Evolutionary conservation across 2,888 invertebrate genomes (phyloP).

Genomic region (Trachelus stipa): DNA sequence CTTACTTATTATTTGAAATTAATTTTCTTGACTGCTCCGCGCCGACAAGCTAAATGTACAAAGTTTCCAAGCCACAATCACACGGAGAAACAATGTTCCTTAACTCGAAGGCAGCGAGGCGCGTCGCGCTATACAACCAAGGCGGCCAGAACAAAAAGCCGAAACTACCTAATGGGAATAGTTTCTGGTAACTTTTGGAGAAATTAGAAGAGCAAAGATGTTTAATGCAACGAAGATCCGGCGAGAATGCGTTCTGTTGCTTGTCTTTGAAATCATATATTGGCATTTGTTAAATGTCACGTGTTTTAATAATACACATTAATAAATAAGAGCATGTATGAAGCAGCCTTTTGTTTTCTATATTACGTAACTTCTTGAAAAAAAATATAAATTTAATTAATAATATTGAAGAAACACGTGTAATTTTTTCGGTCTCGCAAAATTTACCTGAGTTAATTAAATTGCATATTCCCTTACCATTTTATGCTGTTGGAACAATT

Average conservation of each 20-base stretch:
- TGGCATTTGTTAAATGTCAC: too few species aligned
- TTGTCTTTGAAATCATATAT: not conserved
- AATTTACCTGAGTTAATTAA: too few species aligned
- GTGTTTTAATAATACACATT: too few species aligned
- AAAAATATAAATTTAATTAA: not conserved
- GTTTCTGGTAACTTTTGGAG: slow-evolving; percentile 46
- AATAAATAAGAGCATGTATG: too few species aligned
- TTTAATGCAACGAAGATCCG: slow-evolving; percentile 40
- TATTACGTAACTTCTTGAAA: not conserved
- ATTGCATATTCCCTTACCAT: too few species aligned
- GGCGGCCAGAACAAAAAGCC: slow-evolving; percentile 40
- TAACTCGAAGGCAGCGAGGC: slow-evolving; percentile 15
- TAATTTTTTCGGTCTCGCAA: too few species aligned
- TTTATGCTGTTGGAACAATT: too few species aligned
- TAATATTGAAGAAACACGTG: not conserved
- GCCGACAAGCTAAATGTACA: slow-evolving; percentile 52
- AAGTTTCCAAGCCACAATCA: slow-evolving; percentile 54
- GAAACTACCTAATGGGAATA: slow-evolving; percentile 58
- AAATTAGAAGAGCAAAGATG: slow-evolving; percentile 44
- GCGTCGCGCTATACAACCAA: slow-evolving; percentile 25
- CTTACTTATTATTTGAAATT: slow-evolving; percentile 5
- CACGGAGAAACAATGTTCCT: slow-evolving; percentile 49
- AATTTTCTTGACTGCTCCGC: slow-evolving; percentile 20
- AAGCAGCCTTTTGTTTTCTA: too few species aligned
- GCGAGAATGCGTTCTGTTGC: slow-evolving; percentile 13